phyloP scores from a whole-genome alignment of 2,113 vertebrate species.

The Catagonus wagneri region DNA sequence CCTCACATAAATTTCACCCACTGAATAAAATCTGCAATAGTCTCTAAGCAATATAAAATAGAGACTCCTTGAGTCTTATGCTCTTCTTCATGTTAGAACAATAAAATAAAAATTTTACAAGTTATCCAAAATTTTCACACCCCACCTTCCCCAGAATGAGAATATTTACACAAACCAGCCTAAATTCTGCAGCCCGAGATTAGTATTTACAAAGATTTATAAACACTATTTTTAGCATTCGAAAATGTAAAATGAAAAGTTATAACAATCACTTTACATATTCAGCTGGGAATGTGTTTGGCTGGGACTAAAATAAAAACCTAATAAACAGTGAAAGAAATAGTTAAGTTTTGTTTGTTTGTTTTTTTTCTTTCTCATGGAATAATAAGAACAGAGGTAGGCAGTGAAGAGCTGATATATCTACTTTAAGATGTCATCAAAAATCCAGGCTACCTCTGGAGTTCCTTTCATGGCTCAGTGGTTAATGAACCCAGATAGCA shows the following conservation, averaged over 20 bases:
- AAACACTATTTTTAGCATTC: constrained; percentile 55
- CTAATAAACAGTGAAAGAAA: constrained; percentile 41
- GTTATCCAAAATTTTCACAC: constrained; percentile 50
- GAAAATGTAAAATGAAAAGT: constrained; percentile 44
- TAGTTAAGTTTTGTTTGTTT: not conserved
- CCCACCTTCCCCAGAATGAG: constrained; percentile 3
- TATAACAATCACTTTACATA: not conserved
- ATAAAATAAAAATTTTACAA: constrained; percentile 61
- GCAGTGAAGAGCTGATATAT: not conserved
- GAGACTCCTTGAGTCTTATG: not conserved
- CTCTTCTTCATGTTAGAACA: constrained; percentile 34
- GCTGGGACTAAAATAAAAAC: constrained; percentile 14
- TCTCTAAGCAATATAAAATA: constrained; percentile 56
- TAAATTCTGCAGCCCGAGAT: not conserved
- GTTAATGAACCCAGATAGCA: no score
- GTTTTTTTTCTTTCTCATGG: not conserved
- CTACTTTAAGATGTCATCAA: not conserved
- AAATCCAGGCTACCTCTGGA: not conserved
- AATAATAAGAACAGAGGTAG: not conserved
- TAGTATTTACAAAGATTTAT: constrained; percentile 36
- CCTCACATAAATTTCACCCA: constrained; percentile 70
- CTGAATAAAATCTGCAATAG: constrained; percentile 78
- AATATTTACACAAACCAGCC: not conserved
- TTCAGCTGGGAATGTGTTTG: constrained; percentile 33
- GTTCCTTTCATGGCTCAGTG: no score